phyloP scores from a whole-genome alignment of 2,797 vertebrate species.

The Peromyscus melanophrys region DNA sequence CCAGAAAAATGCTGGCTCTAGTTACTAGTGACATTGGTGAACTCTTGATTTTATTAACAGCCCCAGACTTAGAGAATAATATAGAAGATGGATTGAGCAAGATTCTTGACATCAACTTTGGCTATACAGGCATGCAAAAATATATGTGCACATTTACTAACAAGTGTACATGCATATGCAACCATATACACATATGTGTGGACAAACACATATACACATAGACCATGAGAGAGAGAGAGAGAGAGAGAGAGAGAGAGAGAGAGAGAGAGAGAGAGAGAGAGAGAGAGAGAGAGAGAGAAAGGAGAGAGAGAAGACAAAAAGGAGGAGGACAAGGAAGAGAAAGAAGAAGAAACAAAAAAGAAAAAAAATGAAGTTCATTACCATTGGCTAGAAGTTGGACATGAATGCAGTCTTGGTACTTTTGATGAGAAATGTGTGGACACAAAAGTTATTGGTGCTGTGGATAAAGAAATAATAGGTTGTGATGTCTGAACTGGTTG shows the following conservation, averaged over 20 bases:
- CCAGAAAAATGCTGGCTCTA: neutral
- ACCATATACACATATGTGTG: neutral
- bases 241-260: too few species aligned
- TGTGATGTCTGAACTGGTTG: neutral
- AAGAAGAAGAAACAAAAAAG: neutral
- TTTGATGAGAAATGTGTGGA: neutral
- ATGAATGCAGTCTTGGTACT: neutral
- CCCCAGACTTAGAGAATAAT: too few species aligned
- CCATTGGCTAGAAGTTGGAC: too few species aligned
- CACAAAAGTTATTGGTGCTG: neutral
- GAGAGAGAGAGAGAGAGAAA: neutral
- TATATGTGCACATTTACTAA: too few species aligned
- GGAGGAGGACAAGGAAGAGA: neutral
- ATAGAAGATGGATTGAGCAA: too few species aligned
- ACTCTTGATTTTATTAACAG: neutral
- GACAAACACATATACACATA: neutral
- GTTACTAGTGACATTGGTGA: neutral
- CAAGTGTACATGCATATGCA: neutral
- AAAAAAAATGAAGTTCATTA: neutral
- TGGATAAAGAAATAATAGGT: neutral
- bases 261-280: neutral
- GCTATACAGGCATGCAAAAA: too few species aligned
- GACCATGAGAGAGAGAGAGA: too few species aligned
- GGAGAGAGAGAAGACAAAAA: neutral
- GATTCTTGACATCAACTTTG: neutral